Conservation (phyloP, 1,140 invertebrate genomes). For the Euura saliciscinereae region DNA sequence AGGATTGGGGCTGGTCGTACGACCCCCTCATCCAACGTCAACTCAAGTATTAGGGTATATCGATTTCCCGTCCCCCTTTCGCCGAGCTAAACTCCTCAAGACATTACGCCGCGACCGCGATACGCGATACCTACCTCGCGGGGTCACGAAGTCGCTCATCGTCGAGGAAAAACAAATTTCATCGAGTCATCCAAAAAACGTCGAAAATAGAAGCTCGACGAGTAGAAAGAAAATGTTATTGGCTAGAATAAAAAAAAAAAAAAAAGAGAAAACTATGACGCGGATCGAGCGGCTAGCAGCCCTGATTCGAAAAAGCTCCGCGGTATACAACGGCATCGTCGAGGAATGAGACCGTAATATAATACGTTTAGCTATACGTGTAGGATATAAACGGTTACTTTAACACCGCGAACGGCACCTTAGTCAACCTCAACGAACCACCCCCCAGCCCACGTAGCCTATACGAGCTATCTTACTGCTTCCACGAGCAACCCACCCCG, state of each 20-base stretch:
- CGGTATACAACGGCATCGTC: neutral
- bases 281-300: neutral
- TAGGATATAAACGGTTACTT: neutral
- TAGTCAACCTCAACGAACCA: neutral
- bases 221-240: too few species aligned
- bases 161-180: neutral
- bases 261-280: neutral
- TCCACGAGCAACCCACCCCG: neutral
- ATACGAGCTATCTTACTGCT: neutral
- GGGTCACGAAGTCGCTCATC: too few species aligned
- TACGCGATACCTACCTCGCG: neutral
- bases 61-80: neutral
- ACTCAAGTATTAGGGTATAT: neutral
- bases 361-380: neutral
- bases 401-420: neutral
- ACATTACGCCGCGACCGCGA: neutral
- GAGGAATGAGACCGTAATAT: neutral
- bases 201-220: too few species aligned
- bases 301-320: neutral
- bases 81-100: neutral
- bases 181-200: neutral
- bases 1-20: constrained; percentile 26
- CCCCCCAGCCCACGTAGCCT: too few species aligned
- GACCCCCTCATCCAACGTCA: constrained; percentile 9
- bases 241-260: too few species aligned